Evolutionary conservation across 2,113 vertebrate genomes (phyloP).

Genomic region (Synchiropus splendidus): DNA sequence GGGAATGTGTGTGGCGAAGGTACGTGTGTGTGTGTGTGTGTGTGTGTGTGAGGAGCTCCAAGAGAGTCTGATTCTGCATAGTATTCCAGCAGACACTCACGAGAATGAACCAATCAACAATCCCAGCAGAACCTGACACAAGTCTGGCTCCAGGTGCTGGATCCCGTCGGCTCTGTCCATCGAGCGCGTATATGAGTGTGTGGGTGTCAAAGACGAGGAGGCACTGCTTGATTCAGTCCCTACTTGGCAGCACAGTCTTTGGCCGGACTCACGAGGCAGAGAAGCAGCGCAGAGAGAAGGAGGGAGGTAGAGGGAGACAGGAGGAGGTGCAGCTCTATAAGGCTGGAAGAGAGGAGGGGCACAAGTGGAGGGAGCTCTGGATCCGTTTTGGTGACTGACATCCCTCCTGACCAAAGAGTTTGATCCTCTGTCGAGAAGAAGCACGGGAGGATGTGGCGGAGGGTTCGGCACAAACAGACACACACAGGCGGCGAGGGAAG

Average conservation of each 20-base stretch:
- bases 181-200: slow-evolving; percentile 17
- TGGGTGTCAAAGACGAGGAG: slow-evolving; percentile 38
- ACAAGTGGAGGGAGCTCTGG: slow-evolving; percentile 24
- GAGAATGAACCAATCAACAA: slow-evolving; percentile 32
- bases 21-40: slow-evolving; percentile 11
- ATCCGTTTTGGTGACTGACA: slow-evolving; percentile 40
- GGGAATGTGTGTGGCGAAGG: slow-evolving; percentile 2
- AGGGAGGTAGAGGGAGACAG: slow-evolving; percentile 1
- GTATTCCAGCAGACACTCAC: slow-evolving; percentile 63
- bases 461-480: slow-evolving; percentile 11
- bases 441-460: slow-evolving; percentile 31
- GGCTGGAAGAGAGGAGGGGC: slow-evolving; percentile 40
- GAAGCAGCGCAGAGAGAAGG: slow-evolving; percentile 5
- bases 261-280: slow-evolving; percentile 45
- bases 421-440: slow-evolving; percentile 26
- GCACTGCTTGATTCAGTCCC: slow-evolving; percentile 54
- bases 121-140: slow-evolving; percentile 28
- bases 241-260: slow-evolving; percentile 48
- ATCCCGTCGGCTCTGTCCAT: slow-evolving; percentile 27
- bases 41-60: slow-evolving; percentile 46
- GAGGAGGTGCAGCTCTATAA: slow-evolving; percentile 37
- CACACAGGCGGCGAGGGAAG: slow-evolving; percentile 6
- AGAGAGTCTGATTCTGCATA: slow-evolving; percentile 63
- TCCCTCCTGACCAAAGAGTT: slow-evolving; percentile 33
- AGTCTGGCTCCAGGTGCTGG: slow-evolving; percentile 38